Base-by-base conservation (phyloP, 2,113 vertebrate species). In the Burhinus bistriatus region DNA sequence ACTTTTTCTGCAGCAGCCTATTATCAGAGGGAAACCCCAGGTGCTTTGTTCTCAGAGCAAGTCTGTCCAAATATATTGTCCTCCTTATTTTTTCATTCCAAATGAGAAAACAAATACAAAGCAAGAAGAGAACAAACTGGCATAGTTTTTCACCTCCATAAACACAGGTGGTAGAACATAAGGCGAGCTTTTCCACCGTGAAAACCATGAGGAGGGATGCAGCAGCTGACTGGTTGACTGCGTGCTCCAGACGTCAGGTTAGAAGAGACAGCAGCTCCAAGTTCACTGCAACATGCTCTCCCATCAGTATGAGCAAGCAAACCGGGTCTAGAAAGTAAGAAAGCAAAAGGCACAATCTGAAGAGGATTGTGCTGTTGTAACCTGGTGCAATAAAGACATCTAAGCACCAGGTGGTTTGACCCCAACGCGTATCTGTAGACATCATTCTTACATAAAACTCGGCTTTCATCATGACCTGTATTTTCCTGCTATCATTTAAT, bases 1-100 rank as follows among this genome's bases (percentile, higher is more conserved):
- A 36, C 52, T 65, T 81, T 82, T 93, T 94, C 90, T 91, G 93
- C 89, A 92, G 38, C 62, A 55, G 54, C 78, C 57, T 71, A 51
- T 87, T 88, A 83, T 79, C 90, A 91, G 71, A 79, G 81, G 76
- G 86, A 85, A 98, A 97, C 66, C 57, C 81, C 92, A 96, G 87
- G 44, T 95, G 82, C 64, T 90, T 82, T 93, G 52, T 72, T 93
- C 82, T 69, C 82, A 89, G 64, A 90, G 58, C 30, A 81, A 40
- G 19, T 62, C 54, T 77, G 36, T 36, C 68, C 49, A 38, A 72
- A 49, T 62, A 21, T 65, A 89, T 94, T 91, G 89, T 93, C 86
- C 92, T 95, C 70, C 71, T 94, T 52, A 64, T 83, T 13, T 70
- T 59, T 90, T 81, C 57, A 73, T 93, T 89, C 29, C 36, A 87